Conservation (phyloP, 2,797 vertebrate genomes). For the Crocidura indochinensis region DNA sequence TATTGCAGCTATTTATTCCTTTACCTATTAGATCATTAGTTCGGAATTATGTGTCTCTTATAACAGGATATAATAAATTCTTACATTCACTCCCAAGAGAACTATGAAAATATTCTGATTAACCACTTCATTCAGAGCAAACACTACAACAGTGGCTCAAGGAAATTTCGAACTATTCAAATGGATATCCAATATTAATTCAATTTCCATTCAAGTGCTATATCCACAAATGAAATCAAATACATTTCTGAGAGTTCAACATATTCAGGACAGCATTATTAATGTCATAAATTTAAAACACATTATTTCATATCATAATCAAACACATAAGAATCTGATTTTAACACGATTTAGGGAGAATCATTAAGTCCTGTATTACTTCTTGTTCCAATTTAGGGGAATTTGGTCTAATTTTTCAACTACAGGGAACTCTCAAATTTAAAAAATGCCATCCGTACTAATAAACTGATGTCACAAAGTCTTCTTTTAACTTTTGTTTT, state of each 20-base stretch:
- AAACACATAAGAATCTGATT: neutral
- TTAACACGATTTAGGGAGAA: neutral
- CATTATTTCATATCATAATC: neutral
- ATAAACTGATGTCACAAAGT: neutral
- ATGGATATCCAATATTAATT: neutral
- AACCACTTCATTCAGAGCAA: constrained; percentile 51
- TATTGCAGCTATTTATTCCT: constrained; percentile 77
- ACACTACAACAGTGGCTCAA: neutral
- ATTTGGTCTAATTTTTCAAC: constrained; percentile 11
- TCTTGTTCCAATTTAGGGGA: neutral
- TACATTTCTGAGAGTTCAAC: neutral
- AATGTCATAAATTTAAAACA: constrained; percentile 29
- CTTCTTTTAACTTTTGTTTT: no score
- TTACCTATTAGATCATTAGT: constrained; percentile 83
- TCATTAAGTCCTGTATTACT: neutral
- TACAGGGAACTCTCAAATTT: neutral
- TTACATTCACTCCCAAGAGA: constrained; percentile 72
- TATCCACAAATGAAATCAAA: constrained; percentile 23
- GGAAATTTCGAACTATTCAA: neutral
- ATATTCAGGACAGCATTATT: constrained; percentile 23
- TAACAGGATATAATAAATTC: constrained; percentile 78
- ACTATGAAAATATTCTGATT: constrained; percentile 68
- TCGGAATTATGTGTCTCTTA: constrained; percentile 82
- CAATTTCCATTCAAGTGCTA: constrained; percentile 19
- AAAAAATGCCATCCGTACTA: neutral